Conservation (phyloP, 2,888 invertebrate species). For the Hypercompe scribonia region DNA sequence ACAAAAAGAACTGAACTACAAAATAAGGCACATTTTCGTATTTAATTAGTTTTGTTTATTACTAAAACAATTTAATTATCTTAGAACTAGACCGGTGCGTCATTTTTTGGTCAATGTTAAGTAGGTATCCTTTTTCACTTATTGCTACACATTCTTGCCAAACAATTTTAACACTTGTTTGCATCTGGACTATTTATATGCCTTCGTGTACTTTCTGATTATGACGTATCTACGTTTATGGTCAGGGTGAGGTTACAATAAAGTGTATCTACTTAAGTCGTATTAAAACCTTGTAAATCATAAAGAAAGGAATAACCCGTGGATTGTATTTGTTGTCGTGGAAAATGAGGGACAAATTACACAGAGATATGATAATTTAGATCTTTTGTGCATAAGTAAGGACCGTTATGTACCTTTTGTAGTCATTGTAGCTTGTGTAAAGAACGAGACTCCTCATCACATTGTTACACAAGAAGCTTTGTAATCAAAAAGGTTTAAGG, state of each 20-base stretch:
- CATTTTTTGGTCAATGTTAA: not conserved
- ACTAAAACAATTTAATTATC: no score
- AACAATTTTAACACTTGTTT: not conserved
- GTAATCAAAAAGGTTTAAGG: not conserved
- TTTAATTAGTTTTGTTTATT: no score
- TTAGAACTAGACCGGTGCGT: no score
- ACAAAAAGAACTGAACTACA: not conserved
- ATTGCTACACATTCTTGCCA: not conserved
- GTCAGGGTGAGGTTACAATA: not conserved
- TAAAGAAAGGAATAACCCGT: conserved; percentile 27
- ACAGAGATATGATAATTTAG: conserved; percentile 15
- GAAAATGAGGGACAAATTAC: conserved; percentile 24
- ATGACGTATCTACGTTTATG: not conserved
- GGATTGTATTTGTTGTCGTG: conserved; percentile 27
- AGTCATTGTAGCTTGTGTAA: not conserved
- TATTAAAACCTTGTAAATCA: conserved; percentile 29
- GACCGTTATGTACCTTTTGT: conserved; percentile 6
- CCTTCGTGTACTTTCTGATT: not conserved
- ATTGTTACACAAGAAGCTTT: not conserved
- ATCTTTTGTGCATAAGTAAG: conserved; percentile 6
- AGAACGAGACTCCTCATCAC: not conserved
- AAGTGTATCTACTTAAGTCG: not conserved
- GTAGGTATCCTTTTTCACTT: not conserved
- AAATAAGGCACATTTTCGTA: not conserved
- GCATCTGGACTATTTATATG: not conserved